Percentiles rank a stretch among this genome's conserved stretches.
Conservation (phyloP, 2,888 invertebrate genomes). For the Lithophane socia region DNA sequence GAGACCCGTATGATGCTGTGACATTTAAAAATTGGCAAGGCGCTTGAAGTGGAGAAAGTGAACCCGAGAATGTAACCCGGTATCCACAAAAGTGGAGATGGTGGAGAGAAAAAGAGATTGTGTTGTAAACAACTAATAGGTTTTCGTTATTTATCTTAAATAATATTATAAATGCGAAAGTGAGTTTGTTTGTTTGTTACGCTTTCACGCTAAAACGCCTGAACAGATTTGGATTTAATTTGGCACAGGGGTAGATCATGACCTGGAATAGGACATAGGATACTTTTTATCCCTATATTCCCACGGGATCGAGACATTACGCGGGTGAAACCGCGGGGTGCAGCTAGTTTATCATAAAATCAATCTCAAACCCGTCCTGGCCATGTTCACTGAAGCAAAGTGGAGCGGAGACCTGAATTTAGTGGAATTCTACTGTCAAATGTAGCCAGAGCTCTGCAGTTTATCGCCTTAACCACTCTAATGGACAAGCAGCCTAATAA, state of each 20-base stretch:
- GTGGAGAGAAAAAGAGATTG: background rate
- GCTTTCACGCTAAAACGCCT: too few species aligned
- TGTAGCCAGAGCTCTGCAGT: too few species aligned
- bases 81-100: too few species aligned
- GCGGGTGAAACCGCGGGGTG: too few species aligned
- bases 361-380: background rate
- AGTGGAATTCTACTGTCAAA: background rate
- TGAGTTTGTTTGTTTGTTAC: too few species aligned
- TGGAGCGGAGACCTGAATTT: background rate
- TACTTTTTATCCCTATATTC: too few species aligned
- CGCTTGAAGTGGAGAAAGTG: background rate
- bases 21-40: background rate
- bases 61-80: background rate
- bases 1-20: background rate
- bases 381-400: background rate
- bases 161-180: too few species aligned
- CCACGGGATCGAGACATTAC: too few species aligned
- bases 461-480: too few species aligned
- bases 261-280: too few species aligned
- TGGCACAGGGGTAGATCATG: too few species aligned
- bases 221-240: too few species aligned
- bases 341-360: background rate
- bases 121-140: background rate
- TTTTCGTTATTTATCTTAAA: background rate
- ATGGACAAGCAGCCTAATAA: slow-evolving; percentile 20